Percentiles rank a stretch among this genome's conserved stretches.
Conservation (phyloP, 2,797 vertebrate species). For the Chanos chanos region DNA sequence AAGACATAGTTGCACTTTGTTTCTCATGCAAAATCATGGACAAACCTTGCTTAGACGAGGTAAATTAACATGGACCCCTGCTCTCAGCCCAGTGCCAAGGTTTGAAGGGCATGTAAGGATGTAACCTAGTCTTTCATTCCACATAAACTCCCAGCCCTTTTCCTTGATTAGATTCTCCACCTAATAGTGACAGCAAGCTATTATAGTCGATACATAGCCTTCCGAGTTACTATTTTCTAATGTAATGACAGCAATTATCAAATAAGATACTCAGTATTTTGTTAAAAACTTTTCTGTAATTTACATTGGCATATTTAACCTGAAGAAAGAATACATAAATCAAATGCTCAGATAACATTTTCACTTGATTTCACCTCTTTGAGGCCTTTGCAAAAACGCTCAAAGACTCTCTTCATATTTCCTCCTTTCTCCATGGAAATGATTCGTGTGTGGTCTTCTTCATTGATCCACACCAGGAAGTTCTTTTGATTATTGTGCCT, state of each 20-base stretch:
- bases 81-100: conserved; percentile 78
- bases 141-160: conserved; percentile 84
- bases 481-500: conserved; percentile 84
- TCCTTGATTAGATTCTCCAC: conserved; percentile 78
- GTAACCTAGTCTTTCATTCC: conserved; percentile 80
- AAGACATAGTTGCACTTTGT: too few relatives aligned
- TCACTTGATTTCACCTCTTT: conserved; percentile 63
- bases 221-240: too few relatives aligned
- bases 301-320: too few relatives aligned
- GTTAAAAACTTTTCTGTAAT: too few relatives aligned
- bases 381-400: conserved; percentile 77
- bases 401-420: conserved; percentile 81
- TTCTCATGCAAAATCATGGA: too few relatives aligned
- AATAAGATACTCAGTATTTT: too few relatives aligned
- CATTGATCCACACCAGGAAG: conserved; percentile 82
- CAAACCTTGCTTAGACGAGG: conserved; percentile 77
- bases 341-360: too few relatives aligned
- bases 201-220: not conserved
- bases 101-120: conserved; percentile 82
- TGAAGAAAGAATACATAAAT: too few relatives aligned
- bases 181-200: conserved; percentile 44
- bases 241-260: too few relatives aligned
- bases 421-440: too few relatives aligned
- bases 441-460: too few relatives aligned
- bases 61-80: conserved; percentile 78